Percentiles rank a stretch among this genome's conserved stretches.
phyloP scores from a whole-genome alignment of 2,888 invertebrate species.

The Zele albiditarsus region DNA sequence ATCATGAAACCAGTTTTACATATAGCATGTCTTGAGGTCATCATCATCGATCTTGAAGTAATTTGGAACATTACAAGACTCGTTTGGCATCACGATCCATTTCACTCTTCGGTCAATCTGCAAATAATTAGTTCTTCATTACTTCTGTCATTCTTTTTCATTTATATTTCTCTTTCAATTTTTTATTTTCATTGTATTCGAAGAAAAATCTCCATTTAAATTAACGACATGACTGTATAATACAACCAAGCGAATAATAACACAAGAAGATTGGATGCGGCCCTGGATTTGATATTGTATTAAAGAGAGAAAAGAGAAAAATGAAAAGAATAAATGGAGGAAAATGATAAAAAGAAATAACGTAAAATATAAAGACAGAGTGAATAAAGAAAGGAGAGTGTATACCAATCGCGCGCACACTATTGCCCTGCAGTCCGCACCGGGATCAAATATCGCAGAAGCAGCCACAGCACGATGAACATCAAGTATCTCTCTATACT shows the following conservation, averaged over 20 bases:
- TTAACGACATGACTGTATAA: background rate
- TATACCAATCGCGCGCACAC: background rate
- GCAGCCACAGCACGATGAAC: slow-evolving; percentile 14
- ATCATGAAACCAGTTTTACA: slow-evolving; percentile 28
- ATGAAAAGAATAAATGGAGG: slow-evolving; percentile 34
- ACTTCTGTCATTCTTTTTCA: background rate
- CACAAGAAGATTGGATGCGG: slow-evolving; percentile 37
- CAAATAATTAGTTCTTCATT: slow-evolving; percentile 1
- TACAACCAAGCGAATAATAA: slow-evolving; percentile 1
- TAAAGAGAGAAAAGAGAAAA: slow-evolving; percentile 3
- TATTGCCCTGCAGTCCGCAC: slow-evolving; percentile 10
- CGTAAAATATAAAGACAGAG: slow-evolving; percentile 35
- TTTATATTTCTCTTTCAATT: background rate
- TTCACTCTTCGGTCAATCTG: background rate
- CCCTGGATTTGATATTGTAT: slow-evolving; percentile 10
- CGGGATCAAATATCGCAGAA: slow-evolving; percentile 23
- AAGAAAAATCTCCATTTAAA: background rate
- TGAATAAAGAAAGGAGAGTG: slow-evolving; percentile 5
- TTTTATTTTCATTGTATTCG: background rate
- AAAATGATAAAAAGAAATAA: background rate
- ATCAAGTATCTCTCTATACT: background rate
- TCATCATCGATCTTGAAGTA: slow-evolving; percentile 28
- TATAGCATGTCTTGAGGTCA: slow-evolving; percentile 22
- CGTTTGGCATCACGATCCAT: slow-evolving; percentile 16
- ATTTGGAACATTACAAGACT: slow-evolving; percentile 12